A percentile compares a stretch with the other conserved stretches of the same genome.
These are phyloP conservation scores for Nannoperca australis DNA, from an alignment of 2,797 vertebrate species.

Conservation along the genomic window DNA sequence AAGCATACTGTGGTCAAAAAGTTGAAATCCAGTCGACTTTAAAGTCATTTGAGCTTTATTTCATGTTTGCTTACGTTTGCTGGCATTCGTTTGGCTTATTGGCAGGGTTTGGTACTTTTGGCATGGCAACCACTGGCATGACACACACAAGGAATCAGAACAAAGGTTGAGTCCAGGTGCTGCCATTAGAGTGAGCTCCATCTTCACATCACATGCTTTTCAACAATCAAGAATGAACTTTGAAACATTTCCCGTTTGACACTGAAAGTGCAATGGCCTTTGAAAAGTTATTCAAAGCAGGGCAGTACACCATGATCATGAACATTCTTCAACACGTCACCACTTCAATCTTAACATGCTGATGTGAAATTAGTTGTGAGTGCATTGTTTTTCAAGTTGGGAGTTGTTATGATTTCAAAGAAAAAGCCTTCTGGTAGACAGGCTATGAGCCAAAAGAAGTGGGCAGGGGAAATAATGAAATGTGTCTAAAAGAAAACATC, in stretches of 20 bases:
- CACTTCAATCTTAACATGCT: neutral
- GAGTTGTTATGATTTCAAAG: slow-evolving; percentile 36
- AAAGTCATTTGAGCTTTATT: slow-evolving; percentile 13
- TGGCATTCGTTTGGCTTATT: neutral
- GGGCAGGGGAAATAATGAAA: slow-evolving; percentile 53
- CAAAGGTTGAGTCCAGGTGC: slow-evolving; percentile 34
- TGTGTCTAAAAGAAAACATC: slow-evolving; percentile 41
- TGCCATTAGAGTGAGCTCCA: slow-evolving; percentile 8
- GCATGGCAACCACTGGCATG: neutral
- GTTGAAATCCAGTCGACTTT: neutral
- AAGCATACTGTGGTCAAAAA: neutral
- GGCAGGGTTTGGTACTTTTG: slow-evolving; percentile 35
- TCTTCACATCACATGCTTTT: slow-evolving; percentile 11
- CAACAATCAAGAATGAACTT: slow-evolving; percentile 4
- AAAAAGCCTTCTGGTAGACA: slow-evolving; percentile 40
- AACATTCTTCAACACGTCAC: neutral
- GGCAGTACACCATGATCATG: neutral
- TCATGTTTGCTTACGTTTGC: neutral
- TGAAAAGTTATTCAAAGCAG: neutral
- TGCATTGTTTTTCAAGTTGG: slow-evolving; percentile 9
- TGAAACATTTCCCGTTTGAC: neutral
- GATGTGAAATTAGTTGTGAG: slow-evolving; percentile 29
- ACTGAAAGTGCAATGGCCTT: neutral
- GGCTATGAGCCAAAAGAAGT: slow-evolving; percentile 43
- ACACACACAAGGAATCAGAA: slow-evolving; percentile 23